Conservation (phyloP, 2,888 invertebrate species). For the Bursaphelenchus okinawaensis region DNA sequence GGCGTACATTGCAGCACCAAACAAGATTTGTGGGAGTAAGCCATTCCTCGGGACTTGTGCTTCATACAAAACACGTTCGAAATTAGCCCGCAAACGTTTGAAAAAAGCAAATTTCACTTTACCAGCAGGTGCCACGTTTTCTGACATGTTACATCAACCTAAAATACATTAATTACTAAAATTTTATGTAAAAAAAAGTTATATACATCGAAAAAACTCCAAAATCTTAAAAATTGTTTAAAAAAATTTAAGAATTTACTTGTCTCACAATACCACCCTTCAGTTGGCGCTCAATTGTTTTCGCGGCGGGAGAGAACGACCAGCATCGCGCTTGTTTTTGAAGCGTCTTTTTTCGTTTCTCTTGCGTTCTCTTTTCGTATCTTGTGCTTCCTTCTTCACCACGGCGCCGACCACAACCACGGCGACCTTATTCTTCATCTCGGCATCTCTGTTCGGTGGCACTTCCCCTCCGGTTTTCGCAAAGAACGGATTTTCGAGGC, state of each 20-base stretch:
- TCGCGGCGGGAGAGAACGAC: not conserved
- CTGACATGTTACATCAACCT: not conserved
- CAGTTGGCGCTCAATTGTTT: no score
- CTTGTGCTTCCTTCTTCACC: not conserved
- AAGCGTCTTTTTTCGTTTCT: not conserved
- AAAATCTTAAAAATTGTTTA: no score
- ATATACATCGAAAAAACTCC: not conserved
- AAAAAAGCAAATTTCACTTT: not conserved
- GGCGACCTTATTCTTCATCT: not conserved
- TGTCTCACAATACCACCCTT: no score
- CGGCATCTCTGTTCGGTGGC: not conserved
- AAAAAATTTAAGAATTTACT: no score
- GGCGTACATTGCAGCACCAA: not conserved
- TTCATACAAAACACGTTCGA: not conserved
- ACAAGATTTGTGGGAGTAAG: not conserved
- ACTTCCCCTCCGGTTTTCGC: not conserved
- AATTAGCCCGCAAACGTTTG: not conserved
- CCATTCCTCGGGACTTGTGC: constrained; percentile 1
- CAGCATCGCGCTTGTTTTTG: not conserved
- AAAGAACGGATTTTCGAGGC: not conserved
- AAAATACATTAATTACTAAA: not conserved
- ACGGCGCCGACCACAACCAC: not conserved
- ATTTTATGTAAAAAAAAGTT: not conserved
- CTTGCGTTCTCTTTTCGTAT: not conserved
- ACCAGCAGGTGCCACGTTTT: not conserved